phyloP scores from a whole-genome alignment of 1,140 invertebrate species.

The Neodiprion fabricii region DNA sequence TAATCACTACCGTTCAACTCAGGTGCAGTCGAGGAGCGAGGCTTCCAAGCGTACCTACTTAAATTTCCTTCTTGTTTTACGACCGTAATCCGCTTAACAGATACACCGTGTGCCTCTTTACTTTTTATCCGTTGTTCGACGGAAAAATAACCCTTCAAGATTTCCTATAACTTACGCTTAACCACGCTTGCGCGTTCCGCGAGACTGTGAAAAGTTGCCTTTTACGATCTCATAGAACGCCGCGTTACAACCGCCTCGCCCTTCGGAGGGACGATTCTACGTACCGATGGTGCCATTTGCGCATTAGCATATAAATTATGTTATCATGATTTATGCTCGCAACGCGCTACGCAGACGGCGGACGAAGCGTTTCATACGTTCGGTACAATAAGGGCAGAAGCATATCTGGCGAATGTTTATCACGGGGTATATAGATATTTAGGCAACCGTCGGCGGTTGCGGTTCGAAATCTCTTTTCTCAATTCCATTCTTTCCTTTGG shows the following conservation, averaged over 20 bases:
- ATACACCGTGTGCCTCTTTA: slow-evolving; percentile 23
- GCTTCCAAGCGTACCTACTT: not conserved
- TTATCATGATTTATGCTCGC: slow-evolving; percentile 56
- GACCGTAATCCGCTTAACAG: slow-evolving; percentile 4
- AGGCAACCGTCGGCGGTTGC: too few species aligned
- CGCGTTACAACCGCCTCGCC: not conserved
- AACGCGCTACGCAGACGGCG: not conserved
- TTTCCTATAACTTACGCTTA: slow-evolving; percentile 5
- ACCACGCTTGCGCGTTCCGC: slow-evolving; percentile 24
- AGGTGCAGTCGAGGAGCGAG: not conserved
- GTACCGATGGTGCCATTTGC: slow-evolving; percentile 25
- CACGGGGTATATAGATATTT: too few species aligned
- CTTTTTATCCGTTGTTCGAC: not conserved
- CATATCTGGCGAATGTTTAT: too few species aligned
- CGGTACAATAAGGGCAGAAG: too few species aligned
- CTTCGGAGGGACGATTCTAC: not conserved
- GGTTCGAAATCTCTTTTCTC: too few species aligned
- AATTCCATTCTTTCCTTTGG: too few species aligned
- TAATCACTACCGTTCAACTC: not conserved
- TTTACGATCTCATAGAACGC: slow-evolving; percentile 13
- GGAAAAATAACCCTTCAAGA: not conserved
- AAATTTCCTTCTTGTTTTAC: slow-evolving; percentile 5
- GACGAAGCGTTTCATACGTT: too few species aligned
- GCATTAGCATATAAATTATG: slow-evolving; percentile 61
- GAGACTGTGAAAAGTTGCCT: not conserved